phyloP scores from a whole-genome alignment of 2,888 invertebrate genomes.

The Agrochola lychnidis region DNA sequence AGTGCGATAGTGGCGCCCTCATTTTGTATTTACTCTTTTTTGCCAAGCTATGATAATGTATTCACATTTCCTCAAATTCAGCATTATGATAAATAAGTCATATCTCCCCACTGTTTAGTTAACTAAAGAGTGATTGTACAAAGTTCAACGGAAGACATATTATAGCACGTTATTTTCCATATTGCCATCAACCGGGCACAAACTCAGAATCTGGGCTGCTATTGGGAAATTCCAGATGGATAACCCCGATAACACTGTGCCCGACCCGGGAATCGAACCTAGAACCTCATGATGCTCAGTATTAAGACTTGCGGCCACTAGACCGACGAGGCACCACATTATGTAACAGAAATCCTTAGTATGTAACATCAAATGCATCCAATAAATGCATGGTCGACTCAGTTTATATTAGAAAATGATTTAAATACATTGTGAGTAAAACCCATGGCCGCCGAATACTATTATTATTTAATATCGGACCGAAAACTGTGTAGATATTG shows the following conservation, averaged over 20 bases:
- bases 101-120: background rate
- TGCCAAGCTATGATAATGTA: background rate
- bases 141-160: too few species aligned
- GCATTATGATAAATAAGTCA: background rate
- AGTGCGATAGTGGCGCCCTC: too few species aligned
- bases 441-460: background rate
- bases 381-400: background rate
- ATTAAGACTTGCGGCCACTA: background rate
- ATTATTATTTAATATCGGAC: background rate
- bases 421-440: conserved; percentile 10
- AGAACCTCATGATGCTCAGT: background rate
- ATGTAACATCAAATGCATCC: background rate
- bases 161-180: too few species aligned
- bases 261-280: background rate
- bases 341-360: background rate
- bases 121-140: background rate
- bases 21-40: too few species aligned
- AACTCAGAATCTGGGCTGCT: background rate
- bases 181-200: background rate
- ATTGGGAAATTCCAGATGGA: background rate
- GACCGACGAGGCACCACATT: background rate
- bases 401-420: background rate
- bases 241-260: background rate
- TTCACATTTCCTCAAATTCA: background rate
- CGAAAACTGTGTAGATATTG: background rate